These are phyloP conservation scores for Clunio marinus DNA, from an alignment of 2,888 invertebrate genomes.

Conservation along the genomic window DNA sequence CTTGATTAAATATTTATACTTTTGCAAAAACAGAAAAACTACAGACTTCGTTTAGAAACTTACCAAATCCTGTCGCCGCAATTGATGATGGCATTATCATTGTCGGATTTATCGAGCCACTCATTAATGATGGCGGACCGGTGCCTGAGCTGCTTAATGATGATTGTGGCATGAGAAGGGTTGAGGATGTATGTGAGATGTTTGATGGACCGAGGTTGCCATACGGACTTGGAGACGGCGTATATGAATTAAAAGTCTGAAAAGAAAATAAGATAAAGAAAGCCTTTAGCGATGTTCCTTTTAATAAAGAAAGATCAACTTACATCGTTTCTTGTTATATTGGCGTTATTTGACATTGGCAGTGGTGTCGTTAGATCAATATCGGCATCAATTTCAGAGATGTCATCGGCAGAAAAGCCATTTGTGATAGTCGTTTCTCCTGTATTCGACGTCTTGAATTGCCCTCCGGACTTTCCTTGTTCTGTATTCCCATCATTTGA, in stretches of 20 bases:
- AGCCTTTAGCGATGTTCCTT: background rate
- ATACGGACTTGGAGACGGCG: constrained; percentile 48
- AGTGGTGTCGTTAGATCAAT: constrained; percentile 63
- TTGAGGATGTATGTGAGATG: constrained; percentile 46
- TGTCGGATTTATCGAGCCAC: constrained; percentile 40
- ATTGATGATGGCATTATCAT: constrained; percentile 30
- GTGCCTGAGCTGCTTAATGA: constrained; percentile 42
- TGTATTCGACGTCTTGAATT: constrained; percentile 64
- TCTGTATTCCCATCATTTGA: constrained; percentile 51
- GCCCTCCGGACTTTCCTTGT: constrained; percentile 51
- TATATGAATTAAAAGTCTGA: constrained; percentile 49
- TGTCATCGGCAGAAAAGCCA: constrained; percentile 75
- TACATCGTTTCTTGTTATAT: constrained; percentile 49
- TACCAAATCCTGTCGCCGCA: constrained; percentile 31
- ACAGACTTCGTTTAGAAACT: constrained; percentile 26
- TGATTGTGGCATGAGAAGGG: constrained; percentile 48
- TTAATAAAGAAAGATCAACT: constrained; percentile 40
- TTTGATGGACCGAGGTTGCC: constrained; percentile 46
- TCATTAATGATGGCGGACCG: constrained; percentile 39
- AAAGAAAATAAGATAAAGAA: background rate
- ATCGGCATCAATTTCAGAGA: constrained; percentile 75
- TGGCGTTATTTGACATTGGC: constrained; percentile 51
- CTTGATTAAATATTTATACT: constrained; percentile 8
- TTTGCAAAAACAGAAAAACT: background rate
- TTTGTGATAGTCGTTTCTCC: constrained; percentile 73